phyloP scores from a whole-genome alignment of 1,140 invertebrate species.

The Ceratitis capitata region DNA sequence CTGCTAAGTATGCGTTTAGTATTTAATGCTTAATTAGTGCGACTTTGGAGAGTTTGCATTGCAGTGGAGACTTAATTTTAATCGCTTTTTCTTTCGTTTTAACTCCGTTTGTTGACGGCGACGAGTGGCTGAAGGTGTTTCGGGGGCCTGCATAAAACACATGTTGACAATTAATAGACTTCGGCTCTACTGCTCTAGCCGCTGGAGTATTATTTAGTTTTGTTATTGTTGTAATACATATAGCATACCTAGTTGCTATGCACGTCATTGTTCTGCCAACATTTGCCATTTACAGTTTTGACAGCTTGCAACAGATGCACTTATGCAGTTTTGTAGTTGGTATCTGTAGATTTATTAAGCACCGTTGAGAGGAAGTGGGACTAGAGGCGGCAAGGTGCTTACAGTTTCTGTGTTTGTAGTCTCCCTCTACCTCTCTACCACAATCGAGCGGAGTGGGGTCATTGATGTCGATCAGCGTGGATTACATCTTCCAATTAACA shows the following conservation, averaged over 20 bases:
- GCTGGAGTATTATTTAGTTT: background rate
- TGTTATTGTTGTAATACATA: background rate
- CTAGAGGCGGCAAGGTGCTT: background rate
- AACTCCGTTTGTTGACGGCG: background rate
- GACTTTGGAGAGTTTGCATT: background rate
- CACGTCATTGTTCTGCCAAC: background rate
- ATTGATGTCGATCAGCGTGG: no score
- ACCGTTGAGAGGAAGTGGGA: background rate
- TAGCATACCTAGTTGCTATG: background rate
- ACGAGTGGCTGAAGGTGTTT: background rate
- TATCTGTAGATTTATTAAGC: background rate
- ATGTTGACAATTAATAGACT: constrained; percentile 2
- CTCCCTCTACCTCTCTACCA: no score
- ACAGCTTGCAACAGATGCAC: constrained; percentile 24
- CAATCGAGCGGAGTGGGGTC: no score
- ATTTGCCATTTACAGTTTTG: background rate
- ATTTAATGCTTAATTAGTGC: background rate
- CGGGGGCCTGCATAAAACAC: background rate
- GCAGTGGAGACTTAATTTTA: background rate
- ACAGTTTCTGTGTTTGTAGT: no score
- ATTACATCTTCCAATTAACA: no score
- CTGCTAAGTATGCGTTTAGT: background rate
- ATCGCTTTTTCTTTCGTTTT: background rate
- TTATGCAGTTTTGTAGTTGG: constrained; percentile 10
- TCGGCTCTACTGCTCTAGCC: background rate